These are phyloP conservation scores for Camponotus fellah DNA, from an alignment of 2,888 invertebrate genomes.

Conservation along the genomic window DNA sequence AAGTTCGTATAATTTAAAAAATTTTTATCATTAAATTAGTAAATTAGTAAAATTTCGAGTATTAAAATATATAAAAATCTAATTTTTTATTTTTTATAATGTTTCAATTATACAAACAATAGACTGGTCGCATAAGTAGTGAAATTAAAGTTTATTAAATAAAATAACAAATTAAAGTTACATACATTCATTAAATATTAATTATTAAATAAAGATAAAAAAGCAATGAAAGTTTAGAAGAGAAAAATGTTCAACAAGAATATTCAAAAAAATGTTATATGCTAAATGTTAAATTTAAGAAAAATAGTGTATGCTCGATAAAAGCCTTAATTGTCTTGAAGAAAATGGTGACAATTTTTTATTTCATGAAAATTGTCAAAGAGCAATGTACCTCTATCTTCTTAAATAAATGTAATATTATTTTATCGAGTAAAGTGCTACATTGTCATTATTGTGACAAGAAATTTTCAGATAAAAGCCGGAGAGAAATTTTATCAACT, in stretches of 20 bases:
- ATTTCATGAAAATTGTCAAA: constrained; percentile 5
- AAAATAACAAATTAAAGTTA: background rate
- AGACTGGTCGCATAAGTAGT: background rate
- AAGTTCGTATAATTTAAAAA: background rate
- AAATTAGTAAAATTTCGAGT: no score
- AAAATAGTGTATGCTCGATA: constrained; percentile 3
- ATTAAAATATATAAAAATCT: background rate
- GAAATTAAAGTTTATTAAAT: background rate
- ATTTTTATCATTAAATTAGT: constrained; percentile 12
- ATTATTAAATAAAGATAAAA: background rate
- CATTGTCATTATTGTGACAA: constrained; percentile 36
- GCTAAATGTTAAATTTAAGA: background rate
- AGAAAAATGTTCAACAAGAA: background rate
- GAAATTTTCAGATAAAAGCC: constrained; percentile 46
- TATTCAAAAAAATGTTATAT: background rate
- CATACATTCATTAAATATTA: background rate
- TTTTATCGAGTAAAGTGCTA: constrained; percentile 41
- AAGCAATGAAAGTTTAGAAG: background rate
- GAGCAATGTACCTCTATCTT: background rate
- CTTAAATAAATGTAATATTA: constrained; percentile 16
- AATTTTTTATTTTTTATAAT: background rate
- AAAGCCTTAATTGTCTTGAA: constrained; percentile 12
- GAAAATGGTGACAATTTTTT: constrained; percentile 1
- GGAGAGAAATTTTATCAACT: constrained; percentile 27
- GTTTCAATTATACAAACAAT: background rate